Conservation (phyloP, 2,113 vertebrate species). For the Caretta caretta region DNA sequence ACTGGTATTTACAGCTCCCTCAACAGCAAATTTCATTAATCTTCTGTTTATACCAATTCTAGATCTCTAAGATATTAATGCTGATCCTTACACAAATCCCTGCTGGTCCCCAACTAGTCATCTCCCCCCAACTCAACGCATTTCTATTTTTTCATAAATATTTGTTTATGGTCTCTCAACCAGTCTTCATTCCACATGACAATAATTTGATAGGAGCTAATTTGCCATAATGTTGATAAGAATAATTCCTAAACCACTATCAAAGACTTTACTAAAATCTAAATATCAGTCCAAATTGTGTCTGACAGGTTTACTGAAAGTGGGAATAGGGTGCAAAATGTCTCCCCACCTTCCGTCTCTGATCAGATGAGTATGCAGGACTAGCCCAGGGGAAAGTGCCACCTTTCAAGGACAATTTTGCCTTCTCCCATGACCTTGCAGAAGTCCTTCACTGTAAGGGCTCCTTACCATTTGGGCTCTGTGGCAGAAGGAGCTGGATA, state of each 20-base stretch:
- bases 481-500: not conserved
- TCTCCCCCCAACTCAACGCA: not conserved
- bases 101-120: not conserved
- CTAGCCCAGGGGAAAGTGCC: not conserved
- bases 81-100: not conserved
- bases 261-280: not conserved
- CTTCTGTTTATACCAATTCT: not conserved
- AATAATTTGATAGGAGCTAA: not conserved
- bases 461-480: not conserved
- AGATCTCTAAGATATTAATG: not conserved
- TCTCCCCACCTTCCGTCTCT: not conserved
- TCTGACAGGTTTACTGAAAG: not conserved
- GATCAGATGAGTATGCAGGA: not conserved
- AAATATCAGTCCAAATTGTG: not conserved
- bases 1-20: not conserved
- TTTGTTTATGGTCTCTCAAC: not conserved
- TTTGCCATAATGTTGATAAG: not conserved
- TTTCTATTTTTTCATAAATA: not conserved
- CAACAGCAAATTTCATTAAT: not conserved
- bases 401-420: accelerated
- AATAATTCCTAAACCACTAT: not conserved
- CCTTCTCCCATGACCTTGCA: accelerated
- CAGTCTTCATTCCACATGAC: accelerated
- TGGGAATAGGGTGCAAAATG: not conserved
- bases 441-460: not conserved